Evolutionary conservation across 2,888 invertebrate species (phyloP), one percentile per base, ranked within the genome.

Genomic region (Patella pellucida): DNA sequence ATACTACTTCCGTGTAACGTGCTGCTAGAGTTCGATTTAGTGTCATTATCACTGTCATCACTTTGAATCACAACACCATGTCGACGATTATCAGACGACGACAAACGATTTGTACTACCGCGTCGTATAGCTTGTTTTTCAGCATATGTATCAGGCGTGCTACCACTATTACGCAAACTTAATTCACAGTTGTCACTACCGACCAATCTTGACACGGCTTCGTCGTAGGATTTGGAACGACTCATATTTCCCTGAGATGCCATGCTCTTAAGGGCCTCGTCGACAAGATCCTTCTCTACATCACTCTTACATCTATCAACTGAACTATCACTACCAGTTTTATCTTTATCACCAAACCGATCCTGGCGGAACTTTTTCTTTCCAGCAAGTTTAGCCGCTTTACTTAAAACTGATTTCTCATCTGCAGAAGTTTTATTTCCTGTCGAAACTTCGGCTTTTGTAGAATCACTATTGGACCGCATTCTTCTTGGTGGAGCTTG

Each of bases 171-270:
- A 9, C 79, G 62, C 56, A 73, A 78, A 27, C 68, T 76, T 69
- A 73, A 78, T 67, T 84, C 83, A n/a, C 68, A 79, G n/a, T 76
- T 81, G 19, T 85, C 83, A 69, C 76, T 74, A 69, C 81, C 75
- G 19, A 81, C 83, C 74, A 84, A 84, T 14, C 85, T 79, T 31
- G 87, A 86, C 27, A 87, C 88, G 68, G 86, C 84, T 78, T 88
- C 88, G 72, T 88, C 88, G 72, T 85, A 87, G 1, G 87, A 87
- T 79, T 88, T 88, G 11, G 88, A 88, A 68, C 87, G 78, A 52
- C 84, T 88, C 87, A 87, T 87, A 67, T 79, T 83, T 27, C 84
- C 84, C 73, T 86, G 82, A 52, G 74, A 77, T 15, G 82, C 81
- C 54, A 82, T 76, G 76, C 86, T 85, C 71, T 80, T 83, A 27